These are phyloP conservation scores for Aphelocoma coerulescens DNA, from an alignment of 2,113 vertebrate species.

Conservation along the genomic window DNA sequence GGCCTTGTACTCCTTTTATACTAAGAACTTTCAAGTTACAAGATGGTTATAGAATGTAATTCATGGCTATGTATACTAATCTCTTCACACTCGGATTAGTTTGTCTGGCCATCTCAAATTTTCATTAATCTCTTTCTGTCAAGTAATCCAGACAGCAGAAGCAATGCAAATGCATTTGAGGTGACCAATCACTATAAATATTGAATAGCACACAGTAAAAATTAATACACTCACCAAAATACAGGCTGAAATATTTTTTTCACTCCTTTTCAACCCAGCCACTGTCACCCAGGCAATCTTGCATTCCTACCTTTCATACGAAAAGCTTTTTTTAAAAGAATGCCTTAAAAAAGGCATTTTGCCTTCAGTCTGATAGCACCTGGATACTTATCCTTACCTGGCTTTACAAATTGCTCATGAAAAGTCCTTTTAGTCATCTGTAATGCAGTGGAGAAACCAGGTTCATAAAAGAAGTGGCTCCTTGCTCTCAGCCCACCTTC, in stretches of 20 bases:
- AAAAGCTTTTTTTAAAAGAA: background rate
- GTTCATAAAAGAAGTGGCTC: background rate
- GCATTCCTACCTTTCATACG: background rate
- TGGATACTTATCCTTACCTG: background rate
- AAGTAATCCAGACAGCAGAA: background rate
- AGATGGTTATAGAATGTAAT: background rate
- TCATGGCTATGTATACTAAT: background rate
- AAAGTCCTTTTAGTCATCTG: background rate
- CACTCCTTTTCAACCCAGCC: background rate
- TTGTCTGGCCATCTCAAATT: background rate
- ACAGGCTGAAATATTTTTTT: background rate
- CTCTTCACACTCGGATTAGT: background rate
- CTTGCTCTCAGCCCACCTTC: background rate
- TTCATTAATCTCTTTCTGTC: background rate
- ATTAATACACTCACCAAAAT: background rate
- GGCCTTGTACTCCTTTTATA: background rate
- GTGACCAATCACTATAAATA: background rate
- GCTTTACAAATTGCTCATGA: background rate
- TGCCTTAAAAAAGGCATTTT: background rate
- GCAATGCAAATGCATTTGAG: background rate
- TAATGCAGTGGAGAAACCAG: background rate
- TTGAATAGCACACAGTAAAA: background rate
- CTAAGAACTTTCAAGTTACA: background rate
- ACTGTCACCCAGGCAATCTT: background rate
- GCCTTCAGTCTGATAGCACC: background rate